Conservation (phyloP, 2,888 invertebrate genomes). For the Desoria tigrina region DNA sequence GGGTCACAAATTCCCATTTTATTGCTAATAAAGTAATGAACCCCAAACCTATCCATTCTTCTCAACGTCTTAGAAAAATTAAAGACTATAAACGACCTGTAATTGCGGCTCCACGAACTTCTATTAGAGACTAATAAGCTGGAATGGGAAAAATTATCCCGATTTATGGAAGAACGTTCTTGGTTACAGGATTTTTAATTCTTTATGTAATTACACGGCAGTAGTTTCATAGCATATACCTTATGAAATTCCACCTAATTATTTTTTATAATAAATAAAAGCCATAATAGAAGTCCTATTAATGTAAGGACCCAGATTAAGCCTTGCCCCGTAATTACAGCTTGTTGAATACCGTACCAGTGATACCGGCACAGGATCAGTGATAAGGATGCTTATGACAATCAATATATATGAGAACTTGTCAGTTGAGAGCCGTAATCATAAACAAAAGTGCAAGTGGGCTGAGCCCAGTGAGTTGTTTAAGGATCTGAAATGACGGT, state of each 20-base stretch:
- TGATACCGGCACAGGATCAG: too few species aligned
- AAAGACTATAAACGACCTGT: neutral
- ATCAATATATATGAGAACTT: neutral
- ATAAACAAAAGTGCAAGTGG: conserved; percentile 12
- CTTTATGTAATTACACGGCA: too few species aligned
- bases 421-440: neutral
- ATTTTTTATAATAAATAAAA: too few species aligned
- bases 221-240: too few species aligned
- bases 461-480: conserved; percentile 17
- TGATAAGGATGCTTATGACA: neutral
- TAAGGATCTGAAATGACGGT: neutral
- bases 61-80: too few species aligned
- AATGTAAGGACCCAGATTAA: too few species aligned
- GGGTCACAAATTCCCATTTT: conserved; percentile 6
- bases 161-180: conserved; percentile 2
- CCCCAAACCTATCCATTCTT: neutral
- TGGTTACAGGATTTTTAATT: too few species aligned
- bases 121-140: conserved; percentile 8
- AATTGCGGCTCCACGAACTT: conserved; percentile 3
- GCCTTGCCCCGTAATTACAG: too few species aligned
- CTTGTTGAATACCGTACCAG: too few species aligned
- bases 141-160: conserved; percentile 2
- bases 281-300: too few species aligned
- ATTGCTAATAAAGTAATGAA: conserved; percentile 21
- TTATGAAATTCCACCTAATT: too few species aligned